Conservation (phyloP, 1,140 invertebrate species). For the Littorina saxatilis region DNA sequence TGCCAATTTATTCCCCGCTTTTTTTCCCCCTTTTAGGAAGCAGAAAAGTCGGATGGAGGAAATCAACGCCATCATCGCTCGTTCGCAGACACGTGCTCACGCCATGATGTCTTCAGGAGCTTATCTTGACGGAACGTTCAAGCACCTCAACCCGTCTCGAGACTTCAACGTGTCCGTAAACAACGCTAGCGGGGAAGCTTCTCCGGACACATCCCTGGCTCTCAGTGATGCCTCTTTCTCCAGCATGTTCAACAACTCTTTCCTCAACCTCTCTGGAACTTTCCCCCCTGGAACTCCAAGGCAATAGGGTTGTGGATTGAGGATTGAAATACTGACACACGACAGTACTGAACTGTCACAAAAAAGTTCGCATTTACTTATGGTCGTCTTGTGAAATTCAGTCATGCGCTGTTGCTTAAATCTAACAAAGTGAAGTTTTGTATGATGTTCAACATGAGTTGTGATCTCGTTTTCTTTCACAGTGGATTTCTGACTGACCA, state of each 20-base stretch:
- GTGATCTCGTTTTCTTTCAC: too few species aligned
- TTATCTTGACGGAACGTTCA: constrained; percentile 50
- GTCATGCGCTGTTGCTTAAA: too few species aligned
- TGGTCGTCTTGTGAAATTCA: too few species aligned
- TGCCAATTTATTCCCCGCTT: too few species aligned
- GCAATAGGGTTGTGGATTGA: too few species aligned
- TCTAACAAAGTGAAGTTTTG: too few species aligned
- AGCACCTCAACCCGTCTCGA: constrained; percentile 39
- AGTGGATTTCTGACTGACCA: too few species aligned
- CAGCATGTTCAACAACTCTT: constrained; percentile 40
- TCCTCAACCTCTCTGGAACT: constrained; percentile 45
- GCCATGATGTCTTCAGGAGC: constrained; percentile 63
- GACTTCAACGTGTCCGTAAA: constrained; percentile 38
- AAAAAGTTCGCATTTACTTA: too few species aligned
- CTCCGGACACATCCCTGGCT: constrained; percentile 36
- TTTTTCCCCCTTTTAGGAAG: too few species aligned
- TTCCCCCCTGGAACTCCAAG: constrained; percentile 12
- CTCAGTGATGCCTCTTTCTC: constrained; percentile 45
- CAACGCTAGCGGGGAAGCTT: constrained; percentile 14
- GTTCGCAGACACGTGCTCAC: constrained; percentile 69
- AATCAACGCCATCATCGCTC: constrained; percentile 72
- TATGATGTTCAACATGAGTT: too few species aligned
- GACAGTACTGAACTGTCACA: too few species aligned
- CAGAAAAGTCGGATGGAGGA: constrained; percentile 69
- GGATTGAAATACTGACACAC: too few species aligned